Conservation (phyloP, 2,797 vertebrate species). For the Agapornis canus region DNA sequence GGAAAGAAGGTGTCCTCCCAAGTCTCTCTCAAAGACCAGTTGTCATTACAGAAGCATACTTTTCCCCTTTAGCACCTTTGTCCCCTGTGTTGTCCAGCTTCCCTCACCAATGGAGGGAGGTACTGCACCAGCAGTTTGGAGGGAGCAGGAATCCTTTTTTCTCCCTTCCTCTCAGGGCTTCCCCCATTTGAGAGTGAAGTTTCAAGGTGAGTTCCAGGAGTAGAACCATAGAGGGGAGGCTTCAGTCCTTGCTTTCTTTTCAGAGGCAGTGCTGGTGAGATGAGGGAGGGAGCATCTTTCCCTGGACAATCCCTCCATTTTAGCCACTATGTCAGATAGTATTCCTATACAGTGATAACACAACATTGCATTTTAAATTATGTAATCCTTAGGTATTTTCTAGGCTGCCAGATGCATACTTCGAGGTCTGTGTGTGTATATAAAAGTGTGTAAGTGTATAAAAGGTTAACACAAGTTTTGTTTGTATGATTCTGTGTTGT, state of each 20-base stretch:
- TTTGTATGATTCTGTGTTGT: conserved; percentile 48
- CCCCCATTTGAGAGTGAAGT: not conserved
- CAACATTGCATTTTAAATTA: conserved; percentile 52
- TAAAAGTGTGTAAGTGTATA: conserved; percentile 42
- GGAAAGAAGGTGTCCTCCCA: not conserved
- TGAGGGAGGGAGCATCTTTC: conserved; percentile 19
- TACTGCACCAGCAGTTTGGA: not conserved
- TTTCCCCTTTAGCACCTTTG: not conserved
- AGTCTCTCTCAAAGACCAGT: not conserved
- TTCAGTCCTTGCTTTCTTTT: not conserved
- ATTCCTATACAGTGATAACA: not conserved
- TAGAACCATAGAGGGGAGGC: not conserved
- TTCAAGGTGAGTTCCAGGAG: not conserved
- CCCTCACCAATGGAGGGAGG: not conserved
- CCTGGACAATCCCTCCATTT: not conserved
- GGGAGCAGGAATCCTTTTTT: not conserved
- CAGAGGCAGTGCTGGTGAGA: not conserved
- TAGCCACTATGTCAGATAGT: not conserved
- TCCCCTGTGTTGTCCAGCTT: not conserved
- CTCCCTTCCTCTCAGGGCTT: not conserved
- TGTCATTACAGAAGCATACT: not conserved
- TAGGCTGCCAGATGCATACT: conserved; percentile 28
- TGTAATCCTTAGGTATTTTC: conserved; percentile 53
- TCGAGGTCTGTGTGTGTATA: conserved; percentile 40
- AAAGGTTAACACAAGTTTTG: not conserved